Evolutionary conservation across 2,113 vertebrate species (phyloP).

Genomic region (Lanius ludovicianus): DNA sequence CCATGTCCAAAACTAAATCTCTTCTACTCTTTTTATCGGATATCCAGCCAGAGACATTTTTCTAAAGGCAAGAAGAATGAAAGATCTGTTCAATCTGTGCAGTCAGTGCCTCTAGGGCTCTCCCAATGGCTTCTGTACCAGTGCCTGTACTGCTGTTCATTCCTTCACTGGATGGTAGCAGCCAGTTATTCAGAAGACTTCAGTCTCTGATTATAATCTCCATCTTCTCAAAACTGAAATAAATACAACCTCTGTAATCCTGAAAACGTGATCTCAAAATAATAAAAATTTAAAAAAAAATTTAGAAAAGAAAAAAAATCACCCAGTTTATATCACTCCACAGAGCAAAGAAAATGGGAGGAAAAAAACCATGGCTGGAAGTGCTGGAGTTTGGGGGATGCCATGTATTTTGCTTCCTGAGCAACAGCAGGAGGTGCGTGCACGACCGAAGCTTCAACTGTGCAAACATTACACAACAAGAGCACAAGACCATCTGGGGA

Average conservation of each 20-base stretch:
- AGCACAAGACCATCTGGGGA: background rate
- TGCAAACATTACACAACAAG: background rate
- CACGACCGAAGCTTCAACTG: background rate
- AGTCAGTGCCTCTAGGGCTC: background rate
- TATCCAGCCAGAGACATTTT: background rate
- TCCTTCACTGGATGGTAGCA: background rate
- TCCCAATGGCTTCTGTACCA: background rate
- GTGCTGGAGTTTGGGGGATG: background rate
- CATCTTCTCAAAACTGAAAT: background rate
- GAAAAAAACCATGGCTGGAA: background rate
- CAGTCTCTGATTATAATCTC: background rate
- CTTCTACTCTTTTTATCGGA: background rate
- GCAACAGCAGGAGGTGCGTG: fast-evolving
- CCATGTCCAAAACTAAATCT: background rate
- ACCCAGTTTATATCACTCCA: background rate
- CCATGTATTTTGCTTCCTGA: background rate
- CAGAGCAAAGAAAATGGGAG: background rate
- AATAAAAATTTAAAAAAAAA: background rate
- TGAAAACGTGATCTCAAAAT: background rate
- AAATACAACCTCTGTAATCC: background rate
- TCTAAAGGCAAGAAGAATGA: background rate
- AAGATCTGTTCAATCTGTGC: background rate
- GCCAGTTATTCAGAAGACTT: background rate
- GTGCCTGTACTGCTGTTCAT: background rate
- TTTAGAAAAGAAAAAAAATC: background rate